These are phyloP conservation scores for Melanotus villosus DNA, from an alignment of 2,888 invertebrate species.

Conservation along the genomic window DNA sequence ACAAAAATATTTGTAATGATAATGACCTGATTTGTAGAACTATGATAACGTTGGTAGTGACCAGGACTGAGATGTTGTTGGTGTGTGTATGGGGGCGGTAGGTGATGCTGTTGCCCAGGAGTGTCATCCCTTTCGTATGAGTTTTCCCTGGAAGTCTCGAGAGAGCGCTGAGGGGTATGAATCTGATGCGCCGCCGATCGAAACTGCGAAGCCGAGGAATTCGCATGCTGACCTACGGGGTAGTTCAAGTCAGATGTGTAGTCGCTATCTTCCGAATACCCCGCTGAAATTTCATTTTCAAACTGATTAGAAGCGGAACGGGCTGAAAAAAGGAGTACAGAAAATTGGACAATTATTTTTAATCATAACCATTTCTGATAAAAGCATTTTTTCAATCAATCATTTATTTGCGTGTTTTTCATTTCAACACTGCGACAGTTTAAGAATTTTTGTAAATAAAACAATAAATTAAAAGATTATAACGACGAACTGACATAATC, in stretches of 20 bases:
- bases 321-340: slow-evolving; percentile 62
- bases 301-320: slow-evolving; percentile 64
- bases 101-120: slow-evolving; percentile 58
- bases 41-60: slow-evolving; percentile 34
- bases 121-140: slow-evolving; percentile 85
- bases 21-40: slow-evolving; percentile 38
- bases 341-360: slow-evolving; percentile 27
- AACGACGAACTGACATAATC: no score
- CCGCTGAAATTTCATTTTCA: slow-evolving; percentile 77
- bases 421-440: no score
- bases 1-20: no score
- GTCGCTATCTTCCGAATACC: slow-evolving; percentile 97
- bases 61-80: slow-evolving; percentile 66
- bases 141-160: slow-evolving; percentile 86
- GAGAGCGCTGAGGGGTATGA: slow-evolving; percentile 83
- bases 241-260: slow-evolving; percentile 97
- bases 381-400: no score
- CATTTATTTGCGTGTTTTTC: no score
- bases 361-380: no score
- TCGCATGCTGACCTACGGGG: slow-evolving; percentile 90
- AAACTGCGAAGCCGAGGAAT: slow-evolving; percentile 93
- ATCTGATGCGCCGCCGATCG: slow-evolving; percentile 83
- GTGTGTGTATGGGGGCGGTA: slow-evolving; percentile 57
- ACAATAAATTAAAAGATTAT: no score
- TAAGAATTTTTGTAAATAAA: no score